A percentile compares a stretch with the other conserved stretches of the same genome.
Conservation (phyloP, 92 coral and sea anemone species). For the Montipora capitata region DNA sequence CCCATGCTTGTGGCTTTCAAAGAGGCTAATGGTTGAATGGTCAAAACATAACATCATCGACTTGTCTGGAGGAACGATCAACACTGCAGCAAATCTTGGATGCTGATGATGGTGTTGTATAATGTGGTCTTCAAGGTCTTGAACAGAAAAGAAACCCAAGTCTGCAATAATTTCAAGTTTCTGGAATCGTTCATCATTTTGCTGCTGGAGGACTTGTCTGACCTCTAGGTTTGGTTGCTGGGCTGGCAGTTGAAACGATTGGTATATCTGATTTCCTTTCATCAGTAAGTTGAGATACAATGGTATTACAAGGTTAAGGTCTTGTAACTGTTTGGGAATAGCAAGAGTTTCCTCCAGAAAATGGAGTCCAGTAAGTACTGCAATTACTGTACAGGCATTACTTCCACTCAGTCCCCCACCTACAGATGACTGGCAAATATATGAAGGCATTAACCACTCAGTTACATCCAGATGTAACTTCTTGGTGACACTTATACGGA, state of each 20-base stretch:
- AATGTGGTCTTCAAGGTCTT: constrained; percentile 36
- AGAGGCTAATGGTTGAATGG: background rate
- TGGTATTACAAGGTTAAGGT: constrained; percentile 17
- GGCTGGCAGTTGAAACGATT: constrained; percentile 39
- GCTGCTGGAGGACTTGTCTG: constrained; percentile 31
- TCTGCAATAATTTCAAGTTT: constrained; percentile 24
- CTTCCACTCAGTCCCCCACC: constrained; percentile 21
- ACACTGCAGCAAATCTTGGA: constrained; percentile 18
- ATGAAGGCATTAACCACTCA: constrained; percentile 21
- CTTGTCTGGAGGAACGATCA: constrained; percentile 66
- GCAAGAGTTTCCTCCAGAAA: constrained; percentile 31
- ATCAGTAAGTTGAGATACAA: constrained; percentile 17
- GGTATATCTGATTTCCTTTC: constrained; percentile 47
- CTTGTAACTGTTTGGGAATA: constrained; percentile 32
- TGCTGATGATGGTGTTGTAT: background rate
- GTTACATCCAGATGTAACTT: background rate
- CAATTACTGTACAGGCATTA: constrained; percentile 66
- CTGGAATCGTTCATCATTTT: constrained; percentile 13
- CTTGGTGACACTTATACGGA: background rate
- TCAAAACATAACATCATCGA: constrained; percentile 40
- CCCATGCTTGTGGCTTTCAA: constrained; percentile 41
- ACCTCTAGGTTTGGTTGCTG: constrained; percentile 69
- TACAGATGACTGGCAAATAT: constrained; percentile 34
- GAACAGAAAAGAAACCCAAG: constrained; percentile 38
- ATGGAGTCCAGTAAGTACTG: constrained; percentile 26